A percentile compares a stretch with the other conserved stretches of the same genome.
Conservation (phyloP, 2,888 invertebrate genomes). For the Lobophora halterata region DNA sequence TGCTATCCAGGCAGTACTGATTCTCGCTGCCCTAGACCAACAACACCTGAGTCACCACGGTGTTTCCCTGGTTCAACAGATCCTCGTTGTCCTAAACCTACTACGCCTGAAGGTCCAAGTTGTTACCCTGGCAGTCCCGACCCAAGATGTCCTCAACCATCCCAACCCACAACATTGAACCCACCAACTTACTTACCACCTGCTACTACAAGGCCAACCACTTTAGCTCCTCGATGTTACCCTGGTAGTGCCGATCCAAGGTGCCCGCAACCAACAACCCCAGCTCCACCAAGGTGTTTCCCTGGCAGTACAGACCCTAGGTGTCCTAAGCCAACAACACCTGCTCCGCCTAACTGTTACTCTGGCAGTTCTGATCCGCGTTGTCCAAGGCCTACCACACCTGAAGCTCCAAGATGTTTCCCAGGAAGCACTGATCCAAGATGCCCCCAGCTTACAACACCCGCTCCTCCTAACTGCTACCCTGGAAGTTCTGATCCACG, state of each 20-base stretch:
- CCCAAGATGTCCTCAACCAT: constrained; percentile 43
- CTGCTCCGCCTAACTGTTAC: constrained; percentile 21
- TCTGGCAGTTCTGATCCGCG: constrained; percentile 49
- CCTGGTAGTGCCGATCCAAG: constrained; percentile 32
- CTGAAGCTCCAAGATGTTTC: constrained; percentile 36
- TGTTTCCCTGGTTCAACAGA: constrained; percentile 39
- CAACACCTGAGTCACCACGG: constrained; percentile 18
- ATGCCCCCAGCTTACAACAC: constrained; percentile 43
- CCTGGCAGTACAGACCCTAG: constrained; percentile 51
- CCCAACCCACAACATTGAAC: constrained; percentile 41
- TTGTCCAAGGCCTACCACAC: constrained; percentile 49
- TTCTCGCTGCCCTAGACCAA: too few species aligned
- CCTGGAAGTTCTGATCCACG: constrained; percentile 54
- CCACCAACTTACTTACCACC: constrained; percentile 45
- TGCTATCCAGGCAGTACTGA: constrained; percentile 40
- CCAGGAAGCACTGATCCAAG: constrained; percentile 44
- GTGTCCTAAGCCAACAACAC: constrained; percentile 46
- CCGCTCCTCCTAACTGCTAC: constrained; percentile 29
- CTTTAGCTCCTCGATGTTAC: constrained; percentile 27
- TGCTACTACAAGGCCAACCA: constrained; percentile 18
- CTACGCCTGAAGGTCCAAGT: constrained; percentile 24
- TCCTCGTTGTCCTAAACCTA: constrained; percentile 39
- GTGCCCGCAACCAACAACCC: constrained; percentile 35
- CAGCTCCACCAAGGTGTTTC: constrained; percentile 33
- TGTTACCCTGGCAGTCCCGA: constrained; percentile 41